These are phyloP conservation scores for Crossoptilon crossoptilon DNA, from an alignment of 2,797 vertebrate genomes.

Conservation along the genomic window DNA sequence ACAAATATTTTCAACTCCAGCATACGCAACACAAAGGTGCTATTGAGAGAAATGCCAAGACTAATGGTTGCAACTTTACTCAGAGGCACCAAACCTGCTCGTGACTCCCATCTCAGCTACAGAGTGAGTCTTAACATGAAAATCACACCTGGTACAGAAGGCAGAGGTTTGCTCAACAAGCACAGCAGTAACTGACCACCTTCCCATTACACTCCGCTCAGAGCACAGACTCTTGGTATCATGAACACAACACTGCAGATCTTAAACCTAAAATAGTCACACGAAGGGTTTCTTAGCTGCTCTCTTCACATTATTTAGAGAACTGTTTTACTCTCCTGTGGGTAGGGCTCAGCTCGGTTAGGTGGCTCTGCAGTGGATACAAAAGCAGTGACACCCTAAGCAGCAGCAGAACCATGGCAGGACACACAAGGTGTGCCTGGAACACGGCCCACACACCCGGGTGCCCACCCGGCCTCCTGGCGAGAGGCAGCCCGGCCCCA, in stretches of 20 bases:
- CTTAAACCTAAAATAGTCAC: neutral
- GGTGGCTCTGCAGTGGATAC: neutral
- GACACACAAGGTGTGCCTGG: neutral
- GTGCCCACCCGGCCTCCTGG: neutral
- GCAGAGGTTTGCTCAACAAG: neutral
- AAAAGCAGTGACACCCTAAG: neutral
- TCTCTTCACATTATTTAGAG: neutral
- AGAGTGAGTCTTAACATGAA: neutral
- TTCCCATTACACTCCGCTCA: neutral
- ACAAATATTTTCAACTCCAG: neutral
- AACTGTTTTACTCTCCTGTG: too few species aligned
- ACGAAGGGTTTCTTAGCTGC: fast-evolving
- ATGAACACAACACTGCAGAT: fast-evolving
- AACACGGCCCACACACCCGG: neutral
- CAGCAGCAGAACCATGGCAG: neutral
- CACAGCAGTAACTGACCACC: neutral
- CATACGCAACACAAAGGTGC: neutral
- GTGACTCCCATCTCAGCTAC: fast-evolving
- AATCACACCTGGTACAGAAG: neutral
- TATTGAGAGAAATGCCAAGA: neutral
- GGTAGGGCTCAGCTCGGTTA: neutral
- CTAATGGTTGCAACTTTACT: neutral
- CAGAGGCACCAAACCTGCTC: neutral
- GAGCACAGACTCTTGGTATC: neutral
- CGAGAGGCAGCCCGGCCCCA: neutral